Evolutionary conservation across 23 tunicate species (phyloP).

Genomic region (Aplidium turbinatum): DNA sequence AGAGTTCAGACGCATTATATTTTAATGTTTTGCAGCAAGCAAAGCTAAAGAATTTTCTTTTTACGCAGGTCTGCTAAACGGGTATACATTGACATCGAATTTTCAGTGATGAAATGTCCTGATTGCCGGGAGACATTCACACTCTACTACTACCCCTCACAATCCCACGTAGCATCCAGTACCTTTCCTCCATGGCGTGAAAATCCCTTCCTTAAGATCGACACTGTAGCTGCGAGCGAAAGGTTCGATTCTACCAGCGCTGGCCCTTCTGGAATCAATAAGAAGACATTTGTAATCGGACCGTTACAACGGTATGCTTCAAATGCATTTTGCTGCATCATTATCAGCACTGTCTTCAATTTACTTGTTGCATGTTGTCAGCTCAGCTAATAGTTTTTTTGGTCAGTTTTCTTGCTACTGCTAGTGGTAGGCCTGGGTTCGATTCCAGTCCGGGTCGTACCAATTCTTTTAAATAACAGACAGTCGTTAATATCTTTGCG

Average conservation of each 20-base stretch:
- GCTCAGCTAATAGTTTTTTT: too few relatives aligned
- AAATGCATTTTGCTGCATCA: not conserved
- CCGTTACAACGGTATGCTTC: constrained; percentile 54
- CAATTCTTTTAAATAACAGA: not conserved
- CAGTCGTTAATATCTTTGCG: too few relatives aligned
- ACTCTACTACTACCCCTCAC: constrained; percentile 73
- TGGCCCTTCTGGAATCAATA: constrained; percentile 60
- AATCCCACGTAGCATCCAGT: constrained; percentile 55
- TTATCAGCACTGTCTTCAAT: too few relatives aligned
- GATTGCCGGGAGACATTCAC: constrained; percentile 88
- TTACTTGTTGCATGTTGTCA: too few relatives aligned
- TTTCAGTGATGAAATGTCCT: constrained; percentile 77
- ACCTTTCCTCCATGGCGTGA: constrained; percentile 96
- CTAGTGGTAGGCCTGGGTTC: too few relatives aligned
- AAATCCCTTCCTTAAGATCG: constrained; percentile 77
- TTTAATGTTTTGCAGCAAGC: too few relatives aligned
- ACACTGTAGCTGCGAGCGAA: constrained; percentile 90
- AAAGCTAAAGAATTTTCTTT: too few relatives aligned
- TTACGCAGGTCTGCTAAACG: constrained; percentile 57
- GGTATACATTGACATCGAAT: constrained; percentile 74
- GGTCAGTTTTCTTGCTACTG: too few relatives aligned
- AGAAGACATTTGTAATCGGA: constrained; percentile 76
- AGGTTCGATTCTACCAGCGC: constrained; percentile 53
- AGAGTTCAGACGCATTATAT: too few relatives aligned
- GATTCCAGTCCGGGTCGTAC: not conserved